phyloP scores from a whole-genome alignment of 1,140 invertebrate species.

The Cataglyphis hispanica region DNA sequence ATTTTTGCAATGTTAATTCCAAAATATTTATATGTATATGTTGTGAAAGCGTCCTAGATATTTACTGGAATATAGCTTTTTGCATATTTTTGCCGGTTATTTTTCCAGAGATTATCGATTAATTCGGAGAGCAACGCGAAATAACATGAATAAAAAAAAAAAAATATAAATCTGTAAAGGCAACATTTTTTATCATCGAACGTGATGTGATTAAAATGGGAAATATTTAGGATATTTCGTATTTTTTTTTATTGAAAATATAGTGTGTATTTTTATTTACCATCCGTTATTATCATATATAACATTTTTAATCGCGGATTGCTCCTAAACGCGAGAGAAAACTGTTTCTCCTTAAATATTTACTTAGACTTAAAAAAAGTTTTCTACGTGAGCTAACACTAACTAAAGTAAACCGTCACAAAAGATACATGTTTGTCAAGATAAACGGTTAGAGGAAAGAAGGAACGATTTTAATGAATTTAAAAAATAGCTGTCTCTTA shows the following conservation, averaged over 20 bases:
- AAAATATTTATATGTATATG: neutral
- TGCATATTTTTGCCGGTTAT: neutral
- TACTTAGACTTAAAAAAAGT: slow-evolving; percentile 2
- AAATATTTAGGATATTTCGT: neutral
- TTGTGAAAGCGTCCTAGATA: neutral
- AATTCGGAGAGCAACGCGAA: neutral
- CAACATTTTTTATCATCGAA: neutral
- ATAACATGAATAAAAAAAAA: neutral
- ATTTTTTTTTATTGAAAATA: neutral
- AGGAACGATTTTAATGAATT: neutral
- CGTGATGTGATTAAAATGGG: neutral
- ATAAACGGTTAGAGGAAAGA: neutral
- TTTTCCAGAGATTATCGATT: slow-evolving; percentile 1
- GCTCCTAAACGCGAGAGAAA: neutral
- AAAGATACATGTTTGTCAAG: neutral
- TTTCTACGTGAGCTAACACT: neutral
- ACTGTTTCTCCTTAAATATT: slow-evolving; percentile 16
- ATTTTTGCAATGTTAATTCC: neutral
- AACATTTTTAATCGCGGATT: neutral
- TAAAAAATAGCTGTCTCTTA: neutral
- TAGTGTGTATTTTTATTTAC: slow-evolving; percentile 2
- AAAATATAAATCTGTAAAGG: neutral
- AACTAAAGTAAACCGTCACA: neutral
- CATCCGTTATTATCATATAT: neutral
- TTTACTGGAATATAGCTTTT: neutral